Conservation (phyloP, 30 jellyfish, hydroid and myxozoan species). For the Aurelia sp. region DNA sequence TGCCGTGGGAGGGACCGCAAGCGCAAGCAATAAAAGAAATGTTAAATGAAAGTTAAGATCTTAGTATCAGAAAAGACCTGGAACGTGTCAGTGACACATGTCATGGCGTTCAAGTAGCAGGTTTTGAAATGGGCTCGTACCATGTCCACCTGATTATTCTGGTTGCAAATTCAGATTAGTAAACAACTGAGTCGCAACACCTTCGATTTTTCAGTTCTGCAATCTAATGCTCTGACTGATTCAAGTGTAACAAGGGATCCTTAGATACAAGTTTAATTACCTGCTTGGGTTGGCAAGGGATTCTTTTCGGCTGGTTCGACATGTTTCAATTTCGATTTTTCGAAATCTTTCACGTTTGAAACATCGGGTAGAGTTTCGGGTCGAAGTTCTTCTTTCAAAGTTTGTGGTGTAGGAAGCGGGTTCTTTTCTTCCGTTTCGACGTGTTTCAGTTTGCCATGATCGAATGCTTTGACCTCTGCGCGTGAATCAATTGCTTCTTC, state of each 20-base stretch:
- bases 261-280: neutral
- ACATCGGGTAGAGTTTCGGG: slow-evolving; percentile 80
- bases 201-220: neutral
- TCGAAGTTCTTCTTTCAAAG: slow-evolving; percentile 74
- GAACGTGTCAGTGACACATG: too few species aligned
- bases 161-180: too few species aligned
- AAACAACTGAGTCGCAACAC: too few species aligned
- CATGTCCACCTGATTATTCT: too few species aligned
- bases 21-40: too few species aligned
- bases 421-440: slow-evolving; percentile 77
- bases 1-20: too few species aligned
- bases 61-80: too few species aligned
- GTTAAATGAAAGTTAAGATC: too few species aligned
- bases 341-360: slow-evolving; percentile 67
- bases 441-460: slow-evolving; percentile 63
- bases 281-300: slow-evolving; percentile 47
- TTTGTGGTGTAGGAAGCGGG: slow-evolving; percentile 77
- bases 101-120: too few species aligned
- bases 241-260: neutral
- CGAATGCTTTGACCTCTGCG: slow-evolving; percentile 75
- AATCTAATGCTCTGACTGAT: neutral
- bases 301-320: slow-evolving; percentile 77
- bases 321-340: slow-evolving; percentile 62
- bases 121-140: too few species aligned
- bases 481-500: slow-evolving; percentile 71